A percentile compares a stretch with the other conserved stretches of the same genome.
Evolutionary conservation across 2,797 vertebrate species (phyloP).

Genomic region (Micropoecilia bifurca): DNA sequence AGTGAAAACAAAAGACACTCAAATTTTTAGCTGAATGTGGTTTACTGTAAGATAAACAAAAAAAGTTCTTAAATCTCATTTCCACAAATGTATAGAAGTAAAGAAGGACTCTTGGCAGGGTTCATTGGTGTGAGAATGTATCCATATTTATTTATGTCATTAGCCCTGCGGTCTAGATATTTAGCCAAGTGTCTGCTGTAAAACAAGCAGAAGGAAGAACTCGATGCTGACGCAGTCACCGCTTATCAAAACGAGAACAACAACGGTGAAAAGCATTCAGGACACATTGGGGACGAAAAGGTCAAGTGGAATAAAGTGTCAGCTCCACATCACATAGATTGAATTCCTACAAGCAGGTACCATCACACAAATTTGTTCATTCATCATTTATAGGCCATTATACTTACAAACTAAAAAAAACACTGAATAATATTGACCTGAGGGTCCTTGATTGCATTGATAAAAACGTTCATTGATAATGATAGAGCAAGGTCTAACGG

Average conservation of each 20-base stretch:
- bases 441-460: not conserved
- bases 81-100: not conserved
- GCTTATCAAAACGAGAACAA: conserved; percentile 48
- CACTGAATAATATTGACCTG: not conserved
- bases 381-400: not conserved
- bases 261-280: conserved; percentile 20
- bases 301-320: not conserved
- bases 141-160: conserved; percentile 59
- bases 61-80: not conserved
- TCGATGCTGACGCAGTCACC: conserved; percentile 3
- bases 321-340: conserved; percentile 6
- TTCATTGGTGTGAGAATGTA: conserved; percentile 28
- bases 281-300: not conserved
- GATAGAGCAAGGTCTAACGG: not conserved
- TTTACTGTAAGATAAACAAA: too few relatives aligned
- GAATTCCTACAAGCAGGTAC: conserved; percentile 8
- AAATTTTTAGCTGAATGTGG: too few relatives aligned
- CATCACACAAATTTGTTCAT: conserved; percentile 11
- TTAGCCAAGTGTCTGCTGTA: conserved; percentile 48
- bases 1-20: not conserved
- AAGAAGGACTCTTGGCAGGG: conserved; percentile 35
- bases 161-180: conserved; percentile 55
- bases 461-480: conserved; percentile 17
- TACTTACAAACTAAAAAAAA: not conserved
- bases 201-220: conserved; percentile 29